These are phyloP conservation scores for Tigriopus californicus DNA, from an alignment of 2,888 invertebrate species.

Conservation along the genomic window DNA sequence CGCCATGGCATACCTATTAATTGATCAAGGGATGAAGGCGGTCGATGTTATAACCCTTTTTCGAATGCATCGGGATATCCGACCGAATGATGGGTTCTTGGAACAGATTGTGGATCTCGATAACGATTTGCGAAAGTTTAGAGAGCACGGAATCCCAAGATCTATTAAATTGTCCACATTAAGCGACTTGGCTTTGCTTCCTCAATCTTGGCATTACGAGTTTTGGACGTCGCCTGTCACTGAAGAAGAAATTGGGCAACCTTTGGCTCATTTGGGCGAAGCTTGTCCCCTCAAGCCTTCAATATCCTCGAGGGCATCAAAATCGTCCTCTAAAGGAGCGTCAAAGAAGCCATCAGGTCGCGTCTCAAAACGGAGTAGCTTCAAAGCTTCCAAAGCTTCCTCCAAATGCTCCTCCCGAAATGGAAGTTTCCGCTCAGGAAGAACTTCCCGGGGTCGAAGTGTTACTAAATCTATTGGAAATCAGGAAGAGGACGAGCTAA, in stretches of 20 bases:
- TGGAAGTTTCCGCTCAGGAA: conserved; percentile 1
- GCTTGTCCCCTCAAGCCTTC: background rate
- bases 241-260: conserved; percentile 7
- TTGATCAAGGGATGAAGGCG: conserved; percentile 27
- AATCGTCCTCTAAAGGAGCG: background rate
- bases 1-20: conserved; percentile 30
- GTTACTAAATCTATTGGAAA: background rate
- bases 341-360: background rate
- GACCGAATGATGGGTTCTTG: conserved; percentile 29
- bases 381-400: background rate
- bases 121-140: conserved; percentile 18
- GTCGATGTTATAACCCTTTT: conserved; percentile 28
- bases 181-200: background rate
- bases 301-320: background rate
- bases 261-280: background rate
- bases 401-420: background rate
- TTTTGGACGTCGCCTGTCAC: conserved; percentile 3
- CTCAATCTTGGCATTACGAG: background rate
- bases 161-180: background rate
- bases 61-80: conserved; percentile 26
- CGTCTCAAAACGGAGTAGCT: background rate
- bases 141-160: conserved; percentile 3
- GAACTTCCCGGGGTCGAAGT: background rate
- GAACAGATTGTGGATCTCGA: conserved; percentile 23
- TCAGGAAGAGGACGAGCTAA: background rate